Evolutionary conservation across 2,113 vertebrate genomes (phyloP).

Genomic region (Coracopsis vasa): DNA sequence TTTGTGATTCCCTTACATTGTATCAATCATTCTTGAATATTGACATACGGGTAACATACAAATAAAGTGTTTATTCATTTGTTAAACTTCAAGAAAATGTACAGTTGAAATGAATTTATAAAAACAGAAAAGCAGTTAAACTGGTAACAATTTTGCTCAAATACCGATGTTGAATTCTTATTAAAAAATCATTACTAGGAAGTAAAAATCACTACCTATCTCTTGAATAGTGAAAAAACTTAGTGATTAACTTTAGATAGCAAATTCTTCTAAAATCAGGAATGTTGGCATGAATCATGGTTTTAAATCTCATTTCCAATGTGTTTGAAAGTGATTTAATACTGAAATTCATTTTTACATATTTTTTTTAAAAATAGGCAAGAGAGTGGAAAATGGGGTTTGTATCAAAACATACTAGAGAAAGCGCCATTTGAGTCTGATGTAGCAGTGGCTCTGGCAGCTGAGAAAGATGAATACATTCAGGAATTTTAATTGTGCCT

Average conservation of each 20-base stretch:
- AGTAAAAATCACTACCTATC: not conserved
- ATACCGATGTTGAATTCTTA: not conserved
- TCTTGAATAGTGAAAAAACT: not conserved
- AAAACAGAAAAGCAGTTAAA: not conserved
- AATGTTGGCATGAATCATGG: not conserved
- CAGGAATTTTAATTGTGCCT: constrained; percentile 97
- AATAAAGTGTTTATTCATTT: not conserved
- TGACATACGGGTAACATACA: not conserved
- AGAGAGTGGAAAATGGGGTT: not conserved
- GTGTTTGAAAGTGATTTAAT: not conserved
- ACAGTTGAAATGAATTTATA: not conserved
- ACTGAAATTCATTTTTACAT: not conserved
- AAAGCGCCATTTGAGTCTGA: constrained; percentile 88
- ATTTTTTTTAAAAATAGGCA: not conserved
- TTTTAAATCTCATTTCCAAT: not conserved
- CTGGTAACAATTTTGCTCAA: not conserved
- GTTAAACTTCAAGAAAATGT: not conserved
- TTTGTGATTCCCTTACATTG: not conserved
- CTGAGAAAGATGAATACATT: constrained; percentile 94
- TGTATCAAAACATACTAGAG: constrained; percentile 79
- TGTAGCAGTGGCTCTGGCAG: constrained; percentile 93
- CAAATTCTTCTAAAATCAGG: not conserved
- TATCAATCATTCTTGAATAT: not conserved
- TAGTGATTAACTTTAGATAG: not conserved
- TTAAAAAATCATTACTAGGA: not conserved